Conservation (phyloP, 2,797 vertebrate genomes). For the Ispidina picta region DNA sequence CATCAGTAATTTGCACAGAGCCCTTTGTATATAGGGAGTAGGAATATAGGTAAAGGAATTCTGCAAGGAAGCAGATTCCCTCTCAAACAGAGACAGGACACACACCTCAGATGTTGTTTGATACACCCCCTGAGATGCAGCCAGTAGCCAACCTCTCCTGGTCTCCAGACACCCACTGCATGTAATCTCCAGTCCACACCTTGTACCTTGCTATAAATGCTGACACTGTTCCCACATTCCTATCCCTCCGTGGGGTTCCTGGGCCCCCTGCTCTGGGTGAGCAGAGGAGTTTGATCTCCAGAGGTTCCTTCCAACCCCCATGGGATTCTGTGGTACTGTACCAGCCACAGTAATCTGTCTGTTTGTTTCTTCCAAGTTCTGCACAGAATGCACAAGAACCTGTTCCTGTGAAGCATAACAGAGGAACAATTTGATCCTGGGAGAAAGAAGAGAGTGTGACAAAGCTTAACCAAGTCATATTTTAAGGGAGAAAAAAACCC, state of each 20-base stretch:
- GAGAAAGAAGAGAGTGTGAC: not conserved
- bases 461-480: not conserved
- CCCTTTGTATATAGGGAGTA: not conserved
- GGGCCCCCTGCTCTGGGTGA: not conserved
- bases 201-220: not conserved
- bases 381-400: not conserved
- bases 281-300: not conserved
- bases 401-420: not conserved
- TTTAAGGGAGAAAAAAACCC: not conserved
- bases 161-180: not conserved
- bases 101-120: not conserved
- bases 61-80: not conserved
- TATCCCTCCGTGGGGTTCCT: not conserved
- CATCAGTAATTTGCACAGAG: not conserved
- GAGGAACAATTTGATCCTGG: not conserved
- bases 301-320: not conserved
- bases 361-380: not conserved
- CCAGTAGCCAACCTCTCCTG: not conserved
- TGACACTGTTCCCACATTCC: not conserved
- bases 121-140: not conserved
- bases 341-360: fast-evolving
- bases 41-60: not conserved
- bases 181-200: too few species aligned
- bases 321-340: not conserved
- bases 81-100: not conserved